phyloP scores from a whole-genome alignment of 1,140 invertebrate genomes.

The Gryllus bimaculatus region DNA sequence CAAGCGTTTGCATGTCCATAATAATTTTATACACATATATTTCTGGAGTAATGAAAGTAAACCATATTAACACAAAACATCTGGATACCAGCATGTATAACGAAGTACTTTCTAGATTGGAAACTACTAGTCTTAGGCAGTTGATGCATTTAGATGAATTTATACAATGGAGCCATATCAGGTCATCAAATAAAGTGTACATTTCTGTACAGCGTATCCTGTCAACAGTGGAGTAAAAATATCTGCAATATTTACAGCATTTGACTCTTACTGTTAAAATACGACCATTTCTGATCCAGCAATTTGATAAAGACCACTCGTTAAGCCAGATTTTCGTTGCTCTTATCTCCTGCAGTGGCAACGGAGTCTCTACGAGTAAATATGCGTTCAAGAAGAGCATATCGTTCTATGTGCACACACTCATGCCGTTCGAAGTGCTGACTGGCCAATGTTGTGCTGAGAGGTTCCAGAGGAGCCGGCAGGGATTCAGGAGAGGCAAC shows the following conservation, averaged over 20 bases:
- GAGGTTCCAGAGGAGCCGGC: not conserved
- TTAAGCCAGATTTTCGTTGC: not conserved
- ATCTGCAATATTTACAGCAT: not conserved
- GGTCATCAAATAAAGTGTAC: not conserved
- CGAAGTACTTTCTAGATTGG: not conserved
- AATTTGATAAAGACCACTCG: not conserved
- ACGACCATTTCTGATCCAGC: not conserved
- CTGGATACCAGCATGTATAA: not conserved
- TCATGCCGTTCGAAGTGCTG: constrained; percentile 7
- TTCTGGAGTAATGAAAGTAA: not conserved
- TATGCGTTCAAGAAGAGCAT: constrained; percentile 9
- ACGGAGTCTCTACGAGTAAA: constrained; percentile 5
- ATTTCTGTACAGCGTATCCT: not conserved
- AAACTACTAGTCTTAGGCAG: not conserved
- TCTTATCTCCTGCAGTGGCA: not conserved
- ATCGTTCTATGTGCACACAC: constrained; percentile 9
- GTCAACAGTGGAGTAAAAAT: not conserved
- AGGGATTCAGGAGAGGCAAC: not conserved
- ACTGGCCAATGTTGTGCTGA: not conserved
- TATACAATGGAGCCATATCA: no score
- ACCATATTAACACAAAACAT: not conserved
- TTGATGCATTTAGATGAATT: not conserved
- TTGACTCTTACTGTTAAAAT: not conserved
- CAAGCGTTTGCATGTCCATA: no score
- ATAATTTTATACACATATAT: not conserved